phyloP scores from a whole-genome alignment of 2,888 invertebrate genomes.

The Smittia sp. region DNA sequence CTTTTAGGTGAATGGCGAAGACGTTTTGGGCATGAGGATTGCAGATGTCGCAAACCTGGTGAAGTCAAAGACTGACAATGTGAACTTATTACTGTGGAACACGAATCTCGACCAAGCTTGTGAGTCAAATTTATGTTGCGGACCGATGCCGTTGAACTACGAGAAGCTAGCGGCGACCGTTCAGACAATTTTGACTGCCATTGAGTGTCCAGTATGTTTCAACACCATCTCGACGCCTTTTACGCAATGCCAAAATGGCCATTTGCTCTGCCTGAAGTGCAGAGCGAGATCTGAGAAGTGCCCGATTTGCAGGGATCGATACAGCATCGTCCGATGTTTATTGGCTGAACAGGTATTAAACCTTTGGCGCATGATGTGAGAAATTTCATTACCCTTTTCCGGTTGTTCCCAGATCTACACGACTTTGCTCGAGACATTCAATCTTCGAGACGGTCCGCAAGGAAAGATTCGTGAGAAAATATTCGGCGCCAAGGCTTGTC shows the following conservation, averaged over 20 bases:
- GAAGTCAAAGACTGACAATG: conserved; percentile 52
- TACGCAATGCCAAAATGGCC: conserved; percentile 65
- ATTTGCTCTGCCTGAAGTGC: conserved; percentile 62
- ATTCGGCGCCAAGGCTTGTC: conserved; percentile 49
- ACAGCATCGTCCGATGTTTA: conserved; percentile 56
- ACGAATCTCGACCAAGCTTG: conserved; percentile 55
- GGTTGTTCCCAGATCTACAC: conserved; percentile 51
- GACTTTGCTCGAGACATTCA: conserved; percentile 56
- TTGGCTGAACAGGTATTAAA: conserved; percentile 54
- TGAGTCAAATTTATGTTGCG: conserved; percentile 56
- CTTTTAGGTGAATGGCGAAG: conserved; percentile 60
- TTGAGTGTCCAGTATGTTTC: conserved; percentile 66
- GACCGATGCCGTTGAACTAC: conserved; percentile 58
- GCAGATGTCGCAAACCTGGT: conserved; percentile 57
- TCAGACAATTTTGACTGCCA: conserved; percentile 55
- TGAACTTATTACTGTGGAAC: conserved; percentile 57
- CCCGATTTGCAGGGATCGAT: conserved; percentile 62
- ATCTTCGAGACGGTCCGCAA: conserved; percentile 52
- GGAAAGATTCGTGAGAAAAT: conserved; percentile 55
- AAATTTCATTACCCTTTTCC: conserved; percentile 42
- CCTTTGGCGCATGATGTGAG: conserved; percentile 45
- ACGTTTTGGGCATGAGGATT: conserved; percentile 56
- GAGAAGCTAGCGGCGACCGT: conserved; percentile 57
- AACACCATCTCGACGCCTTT: conserved; percentile 63
- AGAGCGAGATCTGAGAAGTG: conserved; percentile 61